Conservation (phyloP, 2,888 invertebrate species). For the Lochmaea crataegi region DNA sequence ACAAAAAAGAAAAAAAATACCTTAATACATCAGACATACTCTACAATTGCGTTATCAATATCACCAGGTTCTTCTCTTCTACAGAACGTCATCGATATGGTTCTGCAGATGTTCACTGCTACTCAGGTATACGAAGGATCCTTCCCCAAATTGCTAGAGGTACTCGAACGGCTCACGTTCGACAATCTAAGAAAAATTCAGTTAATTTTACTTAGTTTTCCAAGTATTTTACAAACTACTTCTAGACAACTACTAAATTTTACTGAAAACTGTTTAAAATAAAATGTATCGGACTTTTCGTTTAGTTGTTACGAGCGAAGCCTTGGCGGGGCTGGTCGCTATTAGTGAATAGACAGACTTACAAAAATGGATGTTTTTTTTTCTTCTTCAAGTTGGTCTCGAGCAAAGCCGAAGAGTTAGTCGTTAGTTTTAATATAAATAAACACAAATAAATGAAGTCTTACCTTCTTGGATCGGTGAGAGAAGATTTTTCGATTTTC, state of each 20-base stretch:
- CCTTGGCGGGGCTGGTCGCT: too few relatives aligned
- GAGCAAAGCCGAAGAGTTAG: too few relatives aligned
- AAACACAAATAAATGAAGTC: background rate
- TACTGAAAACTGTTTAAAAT: too few relatives aligned
- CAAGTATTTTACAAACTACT: too few relatives aligned
- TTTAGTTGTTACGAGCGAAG: too few relatives aligned
- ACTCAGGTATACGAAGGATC: slow-evolving; percentile 64
- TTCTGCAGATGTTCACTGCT: slow-evolving; percentile 63
- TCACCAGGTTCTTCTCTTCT: slow-evolving; percentile 50
- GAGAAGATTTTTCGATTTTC: slow-evolving; percentile 44
- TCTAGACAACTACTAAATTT: too few relatives aligned
- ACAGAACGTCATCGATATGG: slow-evolving; percentile 63
- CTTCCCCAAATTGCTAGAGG: slow-evolving; percentile 57
- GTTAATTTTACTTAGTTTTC: too few relatives aligned
- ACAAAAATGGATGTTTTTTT: too few relatives aligned
- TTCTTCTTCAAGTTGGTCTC: too few relatives aligned
- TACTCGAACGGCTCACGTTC: slow-evolving; percentile 59
- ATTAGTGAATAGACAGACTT: too few relatives aligned
- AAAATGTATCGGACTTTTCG: too few relatives aligned
- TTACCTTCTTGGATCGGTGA: slow-evolving; percentile 52
- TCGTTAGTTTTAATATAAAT: background rate
- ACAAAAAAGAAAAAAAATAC: slow-evolving; percentile 10
- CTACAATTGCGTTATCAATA: slow-evolving; percentile 46
- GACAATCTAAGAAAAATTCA: slow-evolving; percentile 50
- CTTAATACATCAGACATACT: slow-evolving; percentile 50